phyloP scores from a whole-genome alignment of 2,888 invertebrate genomes.

The Ryuthela nishihirai region DNA sequence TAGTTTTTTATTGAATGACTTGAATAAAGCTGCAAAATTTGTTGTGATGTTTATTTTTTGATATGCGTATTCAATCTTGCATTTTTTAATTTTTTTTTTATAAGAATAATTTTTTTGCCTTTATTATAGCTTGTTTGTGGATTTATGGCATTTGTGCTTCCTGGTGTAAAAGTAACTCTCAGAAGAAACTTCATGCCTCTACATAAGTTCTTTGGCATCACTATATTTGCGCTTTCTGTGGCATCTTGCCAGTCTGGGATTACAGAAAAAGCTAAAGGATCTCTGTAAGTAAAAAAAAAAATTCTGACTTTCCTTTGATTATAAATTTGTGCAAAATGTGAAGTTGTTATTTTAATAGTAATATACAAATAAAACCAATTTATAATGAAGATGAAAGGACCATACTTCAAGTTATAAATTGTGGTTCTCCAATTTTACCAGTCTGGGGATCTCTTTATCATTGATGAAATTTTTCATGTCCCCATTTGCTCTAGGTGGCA shows the following conservation, averaged over 20 bases:
- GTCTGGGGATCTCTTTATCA: no score
- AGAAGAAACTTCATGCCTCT: constrained; percentile 7
- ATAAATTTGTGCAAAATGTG: neutral
- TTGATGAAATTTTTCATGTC: no score
- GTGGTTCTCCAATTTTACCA: no score
- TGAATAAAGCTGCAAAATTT: no score
- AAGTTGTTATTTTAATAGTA: neutral
- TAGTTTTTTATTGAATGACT: no score
- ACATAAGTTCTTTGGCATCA: constrained; percentile 21
- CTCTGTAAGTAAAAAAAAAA: constrained; percentile 16
- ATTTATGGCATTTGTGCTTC: constrained; percentile 16
- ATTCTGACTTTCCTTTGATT: neutral
- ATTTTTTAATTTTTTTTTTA: neutral
- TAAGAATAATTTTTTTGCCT: neutral
- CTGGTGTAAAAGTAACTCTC: constrained; percentile 1
- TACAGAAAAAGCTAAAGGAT: constrained; percentile 27
- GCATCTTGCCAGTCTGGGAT: constrained; percentile 25
- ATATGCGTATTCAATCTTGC: no score
- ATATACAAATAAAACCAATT: neutral
- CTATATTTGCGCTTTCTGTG: constrained; percentile 17
- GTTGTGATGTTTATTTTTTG: no score
- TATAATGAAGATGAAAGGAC: no score
- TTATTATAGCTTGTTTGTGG: constrained; percentile 20
- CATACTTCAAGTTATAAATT: no score
- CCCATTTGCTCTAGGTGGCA: no score